phyloP scores from a whole-genome alignment of 2,888 invertebrate genomes.

The Arge pagana region DNA sequence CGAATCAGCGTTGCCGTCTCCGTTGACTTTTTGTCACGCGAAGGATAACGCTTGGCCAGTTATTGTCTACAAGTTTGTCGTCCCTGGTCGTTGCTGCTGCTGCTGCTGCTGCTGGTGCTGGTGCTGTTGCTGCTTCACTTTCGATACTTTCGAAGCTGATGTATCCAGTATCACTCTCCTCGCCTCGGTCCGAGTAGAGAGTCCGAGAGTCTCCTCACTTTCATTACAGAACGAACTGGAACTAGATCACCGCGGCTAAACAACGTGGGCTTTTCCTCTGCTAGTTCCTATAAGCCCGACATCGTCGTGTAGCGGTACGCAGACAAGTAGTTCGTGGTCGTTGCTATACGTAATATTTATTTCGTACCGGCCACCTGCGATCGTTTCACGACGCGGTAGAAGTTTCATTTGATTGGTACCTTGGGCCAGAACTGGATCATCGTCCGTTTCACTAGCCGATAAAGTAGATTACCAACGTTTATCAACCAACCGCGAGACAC shows the following conservation, averaged over 20 bases:
- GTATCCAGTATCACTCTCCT: constrained; percentile 45
- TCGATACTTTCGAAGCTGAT: constrained; percentile 56
- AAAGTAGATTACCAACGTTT: too few species aligned
- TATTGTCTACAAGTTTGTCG: too few species aligned
- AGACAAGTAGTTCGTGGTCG: not conserved
- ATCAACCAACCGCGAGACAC: not conserved
- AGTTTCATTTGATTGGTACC: constrained; percentile 16
- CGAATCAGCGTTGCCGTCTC: too few species aligned
- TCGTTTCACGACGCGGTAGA: constrained; percentile 1
- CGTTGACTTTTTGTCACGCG: too few species aligned
- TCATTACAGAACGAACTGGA: constrained; percentile 44
- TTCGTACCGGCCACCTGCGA: constrained; percentile 18
- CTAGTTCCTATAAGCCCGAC: not conserved
- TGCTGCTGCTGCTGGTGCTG: too few species aligned
- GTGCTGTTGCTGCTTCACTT: constrained; percentile 50
- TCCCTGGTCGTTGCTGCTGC: too few species aligned
- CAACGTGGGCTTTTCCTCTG: constrained; percentile 33
- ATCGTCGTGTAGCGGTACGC: not conserved
- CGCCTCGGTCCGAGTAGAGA: constrained; percentile 46
- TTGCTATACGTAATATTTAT: constrained; percentile 13
- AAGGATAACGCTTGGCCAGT: too few species aligned
- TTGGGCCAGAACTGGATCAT: too few species aligned
- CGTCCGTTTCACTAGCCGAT: too few species aligned
- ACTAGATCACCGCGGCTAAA: constrained; percentile 45
- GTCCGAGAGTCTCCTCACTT: constrained; percentile 55